A percentile compares a stretch with the other conserved stretches of the same genome.
Conservation (phyloP, 2,888 invertebrate genomes). For the Heliconius erato region DNA sequence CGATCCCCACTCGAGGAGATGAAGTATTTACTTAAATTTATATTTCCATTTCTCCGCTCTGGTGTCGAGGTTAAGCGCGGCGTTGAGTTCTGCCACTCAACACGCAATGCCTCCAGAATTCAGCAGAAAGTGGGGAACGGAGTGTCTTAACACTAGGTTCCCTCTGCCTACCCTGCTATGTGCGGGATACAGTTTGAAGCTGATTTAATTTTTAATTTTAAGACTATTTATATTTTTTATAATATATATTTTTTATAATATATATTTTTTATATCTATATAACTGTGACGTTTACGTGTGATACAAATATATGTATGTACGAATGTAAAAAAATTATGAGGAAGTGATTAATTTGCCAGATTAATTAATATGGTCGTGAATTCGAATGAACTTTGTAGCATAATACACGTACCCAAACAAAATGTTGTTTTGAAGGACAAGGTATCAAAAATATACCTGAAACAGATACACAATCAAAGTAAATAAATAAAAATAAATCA, state of each 20-base stretch:
- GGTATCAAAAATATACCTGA: constrained; percentile 57
- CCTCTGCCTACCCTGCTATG: no score
- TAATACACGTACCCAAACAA: constrained; percentile 60
- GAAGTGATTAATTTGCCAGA: not conserved
- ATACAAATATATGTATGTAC: not conserved
- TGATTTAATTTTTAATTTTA: no score
- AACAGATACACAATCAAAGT: constrained; percentile 39
- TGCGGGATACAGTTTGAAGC: no score
- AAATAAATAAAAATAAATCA: not conserved
- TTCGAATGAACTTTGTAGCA: not conserved
- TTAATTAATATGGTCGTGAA: not conserved
- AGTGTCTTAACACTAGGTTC: no score
- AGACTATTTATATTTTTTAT: not conserved
- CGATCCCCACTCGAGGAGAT: no score
- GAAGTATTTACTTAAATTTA: no score
- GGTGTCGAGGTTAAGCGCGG: no score
- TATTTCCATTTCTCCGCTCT: no score
- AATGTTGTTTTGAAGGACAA: constrained; percentile 62
- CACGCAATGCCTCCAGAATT: no score
- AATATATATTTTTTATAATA: no score
- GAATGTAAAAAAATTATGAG: not conserved
- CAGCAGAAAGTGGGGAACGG: no score
- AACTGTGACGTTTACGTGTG: not conserved
- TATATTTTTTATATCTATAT: not conserved
- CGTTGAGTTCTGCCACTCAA: no score